Evolutionary conservation across 2,888 invertebrate genomes (phyloP).

Genomic region (Sphaerophoria taeniata): DNA sequence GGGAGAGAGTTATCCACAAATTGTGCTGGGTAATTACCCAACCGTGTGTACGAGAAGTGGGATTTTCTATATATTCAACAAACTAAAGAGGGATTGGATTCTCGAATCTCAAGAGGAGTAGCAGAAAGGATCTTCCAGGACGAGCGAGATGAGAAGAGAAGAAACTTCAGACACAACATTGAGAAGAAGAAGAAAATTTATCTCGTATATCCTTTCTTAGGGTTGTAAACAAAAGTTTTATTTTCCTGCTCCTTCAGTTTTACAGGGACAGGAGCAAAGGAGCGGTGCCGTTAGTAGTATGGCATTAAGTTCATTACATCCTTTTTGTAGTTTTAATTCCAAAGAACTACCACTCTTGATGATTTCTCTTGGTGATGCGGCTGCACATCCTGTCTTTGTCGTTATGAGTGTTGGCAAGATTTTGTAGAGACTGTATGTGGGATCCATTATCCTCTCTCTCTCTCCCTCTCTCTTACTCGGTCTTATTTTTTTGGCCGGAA

Average conservation of each 20-base stretch:
- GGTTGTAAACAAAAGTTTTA: conserved; percentile 64
- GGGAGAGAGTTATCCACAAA: too few species aligned
- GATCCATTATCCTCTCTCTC: conserved; percentile 66
- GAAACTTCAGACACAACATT: not conserved
- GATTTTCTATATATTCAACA: conserved; percentile 25
- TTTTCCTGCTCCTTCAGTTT: conserved; percentile 26
- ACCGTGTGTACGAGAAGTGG: conserved; percentile 71
- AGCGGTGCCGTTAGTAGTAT: conserved; percentile 1
- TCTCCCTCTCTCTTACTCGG: not conserved
- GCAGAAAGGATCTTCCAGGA: not conserved
- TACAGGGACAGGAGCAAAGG: too few species aligned
- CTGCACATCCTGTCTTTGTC: conserved; percentile 56
- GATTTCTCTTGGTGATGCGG: conserved; percentile 23
- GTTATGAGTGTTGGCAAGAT: conserved; percentile 53
- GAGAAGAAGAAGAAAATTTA: not conserved
- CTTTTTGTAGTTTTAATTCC: conserved; percentile 71
- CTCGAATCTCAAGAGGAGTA: conserved; percentile 49
- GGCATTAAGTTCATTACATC: conserved; percentile 72
- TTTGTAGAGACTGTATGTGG: conserved; percentile 39
- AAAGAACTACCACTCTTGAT: conserved; percentile 39
- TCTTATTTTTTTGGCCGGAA: conserved; percentile 65
- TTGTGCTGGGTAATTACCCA: conserved; percentile 73
- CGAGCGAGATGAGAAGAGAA: conserved; percentile 7
- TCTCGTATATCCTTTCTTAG: not conserved
- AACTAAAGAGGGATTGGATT: too few species aligned